phyloP scores from a whole-genome alignment of 2,797 vertebrate species.

The Tolypeutes matacus region DNA sequence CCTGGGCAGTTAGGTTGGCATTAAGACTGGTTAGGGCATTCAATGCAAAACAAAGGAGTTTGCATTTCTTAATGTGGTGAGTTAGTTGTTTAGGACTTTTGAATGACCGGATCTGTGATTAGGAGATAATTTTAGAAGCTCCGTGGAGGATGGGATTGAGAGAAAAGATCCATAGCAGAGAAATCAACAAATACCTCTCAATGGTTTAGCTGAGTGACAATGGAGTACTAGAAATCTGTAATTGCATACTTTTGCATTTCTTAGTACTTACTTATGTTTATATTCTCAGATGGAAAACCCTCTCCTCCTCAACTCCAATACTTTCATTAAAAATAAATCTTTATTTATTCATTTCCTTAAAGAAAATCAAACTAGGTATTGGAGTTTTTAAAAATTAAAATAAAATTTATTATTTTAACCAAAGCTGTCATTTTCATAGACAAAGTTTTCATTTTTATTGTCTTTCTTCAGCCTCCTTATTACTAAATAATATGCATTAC shows the following conservation, averaged over 20 bases:
- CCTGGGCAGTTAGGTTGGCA: not conserved
- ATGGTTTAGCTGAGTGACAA: not conserved
- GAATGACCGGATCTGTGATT: conserved; percentile 36
- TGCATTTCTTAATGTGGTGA: not conserved
- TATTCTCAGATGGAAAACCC: not conserved
- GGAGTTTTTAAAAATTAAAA: not conserved
- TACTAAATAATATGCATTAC: not conserved
- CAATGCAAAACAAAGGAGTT: not conserved
- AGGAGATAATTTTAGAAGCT: conserved; percentile 48
- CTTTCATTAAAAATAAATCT: not conserved
- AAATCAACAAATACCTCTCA: not conserved
- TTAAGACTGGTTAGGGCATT: not conserved
- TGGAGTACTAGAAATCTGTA: not conserved
- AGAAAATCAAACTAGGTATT: not conserved
- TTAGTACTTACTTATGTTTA: not conserved
- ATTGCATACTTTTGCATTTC: not conserved
- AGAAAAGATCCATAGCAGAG: not conserved
- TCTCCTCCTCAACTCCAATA: not conserved
- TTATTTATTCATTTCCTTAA: not conserved
- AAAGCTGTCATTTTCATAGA: not conserved
- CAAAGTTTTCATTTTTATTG: not conserved
- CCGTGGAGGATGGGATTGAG: conserved; percentile 25
- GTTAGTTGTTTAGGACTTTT: not conserved
- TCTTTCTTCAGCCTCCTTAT: not conserved
- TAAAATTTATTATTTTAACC: not conserved